A percentile compares a stretch with the other conserved stretches of the same genome.
Conservation (phyloP, 2,888 invertebrate genomes). For the Tenthredo mesomela region DNA sequence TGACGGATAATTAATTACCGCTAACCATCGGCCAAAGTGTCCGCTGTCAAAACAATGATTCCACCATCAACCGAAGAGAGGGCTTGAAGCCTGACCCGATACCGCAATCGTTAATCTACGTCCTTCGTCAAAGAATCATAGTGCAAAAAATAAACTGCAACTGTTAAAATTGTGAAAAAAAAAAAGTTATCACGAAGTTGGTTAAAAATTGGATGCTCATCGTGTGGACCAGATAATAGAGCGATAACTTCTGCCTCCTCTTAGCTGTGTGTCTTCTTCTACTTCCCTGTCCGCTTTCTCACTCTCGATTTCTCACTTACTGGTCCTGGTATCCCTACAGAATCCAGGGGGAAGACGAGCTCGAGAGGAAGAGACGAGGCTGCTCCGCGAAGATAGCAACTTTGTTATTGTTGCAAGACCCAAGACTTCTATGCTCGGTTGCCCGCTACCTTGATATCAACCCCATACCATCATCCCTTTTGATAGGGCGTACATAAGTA, state of each 20-base stretch:
- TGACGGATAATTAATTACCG: conserved; percentile 18
- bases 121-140: neutral
- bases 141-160: neutral
- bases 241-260: conserved; percentile 25
- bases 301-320: conserved; percentile 4
- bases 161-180: neutral
- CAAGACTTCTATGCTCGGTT: conserved; percentile 14
- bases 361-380: conserved; percentile 23
- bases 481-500: neutral
- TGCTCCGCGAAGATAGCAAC: conserved; percentile 50
- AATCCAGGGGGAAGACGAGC: neutral
- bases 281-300: neutral
- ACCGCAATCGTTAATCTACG: conserved; percentile 8
- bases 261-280: neutral
- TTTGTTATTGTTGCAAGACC: conserved; percentile 50
- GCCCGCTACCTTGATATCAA: neutral
- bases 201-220: neutral
- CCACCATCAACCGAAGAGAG: neutral
- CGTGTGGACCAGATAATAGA: conserved; percentile 21
- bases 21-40: conserved; percentile 10
- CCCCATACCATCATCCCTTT: neutral
- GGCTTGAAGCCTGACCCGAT: neutral
- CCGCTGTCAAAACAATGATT: conserved; percentile 47
- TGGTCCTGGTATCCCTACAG: neutral
- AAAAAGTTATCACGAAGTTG: neutral